phyloP scores from a whole-genome alignment of 2,888 invertebrate genomes.

The Mamestra brassicae region DNA sequence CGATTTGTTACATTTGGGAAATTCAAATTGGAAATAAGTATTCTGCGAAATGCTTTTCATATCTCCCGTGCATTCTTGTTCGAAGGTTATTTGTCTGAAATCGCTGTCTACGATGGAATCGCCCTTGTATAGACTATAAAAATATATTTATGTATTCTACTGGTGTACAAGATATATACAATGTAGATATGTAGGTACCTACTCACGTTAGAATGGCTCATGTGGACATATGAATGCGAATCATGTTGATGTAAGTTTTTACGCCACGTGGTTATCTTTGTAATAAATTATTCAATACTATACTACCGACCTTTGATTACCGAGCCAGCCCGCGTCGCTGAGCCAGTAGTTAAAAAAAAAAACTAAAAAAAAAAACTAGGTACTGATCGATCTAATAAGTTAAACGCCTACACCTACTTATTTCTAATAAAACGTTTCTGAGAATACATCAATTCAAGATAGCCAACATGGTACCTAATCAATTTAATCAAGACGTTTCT shows the following conservation, averaged over 20 bases:
- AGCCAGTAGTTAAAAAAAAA: too few relatives aligned
- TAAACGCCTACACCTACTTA: not conserved
- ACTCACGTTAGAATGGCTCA: not conserved
- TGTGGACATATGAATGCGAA: constrained; percentile 12
- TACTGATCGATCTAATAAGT: not conserved
- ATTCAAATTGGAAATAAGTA: constrained; percentile 24
- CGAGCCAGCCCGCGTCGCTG: too few relatives aligned
- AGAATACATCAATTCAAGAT: constrained; percentile 15
- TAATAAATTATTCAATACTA: constrained; percentile 21
- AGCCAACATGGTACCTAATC: not conserved
- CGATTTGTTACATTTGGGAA: constrained; percentile 48
- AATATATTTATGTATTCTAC: constrained; percentile 18
- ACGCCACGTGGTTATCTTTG: constrained; percentile 1
- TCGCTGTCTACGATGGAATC: constrained; percentile 1
- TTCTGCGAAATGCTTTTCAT: constrained; percentile 53
- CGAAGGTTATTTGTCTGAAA: constrained; percentile 6
- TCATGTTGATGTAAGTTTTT: constrained; percentile 1
- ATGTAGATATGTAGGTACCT: not conserved
- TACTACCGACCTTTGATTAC: too few relatives aligned
- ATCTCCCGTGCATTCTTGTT: constrained; percentile 8
- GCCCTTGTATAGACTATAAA: not conserved
- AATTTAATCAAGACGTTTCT: not conserved
- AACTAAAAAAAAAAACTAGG: too few relatives aligned
- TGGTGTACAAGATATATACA: constrained; percentile 10
- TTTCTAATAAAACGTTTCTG: not conserved